phyloP scores from a whole-genome alignment of 2,797 vertebrate genomes.

The Onychomys torridus region DNA sequence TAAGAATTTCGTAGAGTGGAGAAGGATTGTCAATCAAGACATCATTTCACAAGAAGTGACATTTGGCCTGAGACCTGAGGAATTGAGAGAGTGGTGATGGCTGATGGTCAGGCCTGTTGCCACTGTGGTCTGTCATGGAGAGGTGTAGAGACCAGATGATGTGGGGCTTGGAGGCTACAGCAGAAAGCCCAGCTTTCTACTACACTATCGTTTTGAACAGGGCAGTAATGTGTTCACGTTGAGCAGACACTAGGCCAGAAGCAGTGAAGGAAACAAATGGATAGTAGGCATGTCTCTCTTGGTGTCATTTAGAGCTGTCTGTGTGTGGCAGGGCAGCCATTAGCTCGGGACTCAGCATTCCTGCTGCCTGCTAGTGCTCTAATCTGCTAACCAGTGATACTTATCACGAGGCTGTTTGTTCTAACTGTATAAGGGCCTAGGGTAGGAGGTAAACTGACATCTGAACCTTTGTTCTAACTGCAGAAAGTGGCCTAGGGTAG shows the following conservation, averaged over 20 bases:
- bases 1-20: slow-evolving; percentile 26
- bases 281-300: not conserved
- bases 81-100: not conserved
- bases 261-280: not conserved
- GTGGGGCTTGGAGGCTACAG: not conserved
- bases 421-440: not conserved
- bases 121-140: not conserved
- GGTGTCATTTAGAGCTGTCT: not conserved
- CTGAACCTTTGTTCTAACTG: not conserved
- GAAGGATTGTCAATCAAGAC: slow-evolving; percentile 16
- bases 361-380: not conserved
- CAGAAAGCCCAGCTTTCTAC: not conserved
- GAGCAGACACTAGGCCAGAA: not conserved
- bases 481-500: not conserved
- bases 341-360: not conserved
- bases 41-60: not conserved
- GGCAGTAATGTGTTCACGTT: not conserved
- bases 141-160: not conserved
- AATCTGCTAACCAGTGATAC: not conserved
- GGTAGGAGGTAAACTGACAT: not conserved
- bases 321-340: not conserved
- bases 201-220: slow-evolving; percentile 4
- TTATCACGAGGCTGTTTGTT: not conserved
- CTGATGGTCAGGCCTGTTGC: not conserved
- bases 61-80: not conserved